Evolutionary conservation across 2,113 vertebrate species (phyloP), one percentile per base, ranked within the genome.

Genomic region (Urocolius indicus): DNA sequence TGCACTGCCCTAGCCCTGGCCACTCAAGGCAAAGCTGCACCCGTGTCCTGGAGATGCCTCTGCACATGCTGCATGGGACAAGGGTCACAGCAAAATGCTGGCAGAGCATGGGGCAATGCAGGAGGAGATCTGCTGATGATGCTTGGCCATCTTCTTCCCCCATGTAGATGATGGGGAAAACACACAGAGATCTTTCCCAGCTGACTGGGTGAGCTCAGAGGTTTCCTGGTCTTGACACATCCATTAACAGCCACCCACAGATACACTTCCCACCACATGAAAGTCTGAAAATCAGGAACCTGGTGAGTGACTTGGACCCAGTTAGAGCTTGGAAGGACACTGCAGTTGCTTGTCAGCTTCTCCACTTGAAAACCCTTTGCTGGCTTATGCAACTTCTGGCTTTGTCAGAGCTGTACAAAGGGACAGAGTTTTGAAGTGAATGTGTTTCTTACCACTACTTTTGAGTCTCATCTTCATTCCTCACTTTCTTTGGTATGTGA

Each of bases 1-100:
- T 21, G 14, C 52, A 41, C 36, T 57, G 34, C 46, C n/a, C 24
- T 13, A 13, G 22, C 46, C 36, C 36, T 3, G 36, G 43, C 20
- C 2, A 0, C 20, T 46, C 41, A 6, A 13, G 21, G 15, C 54
- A 68, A 48, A 76, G 63, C 34, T 18, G 78, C 26, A 27, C 13
- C 16, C 16, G 7, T 4, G 26, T 30, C 45, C n/a, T 20, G 18
- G 32, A 3, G 32, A 30, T 21, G 29, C 24, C 29, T 22, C 43
- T 5, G 32, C 13, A 1, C 1, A 0, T 6, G 29, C 7, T 1
- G 1, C 12, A 3, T 0, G 5, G n/a, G 49, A 34, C 4, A 17
- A 20, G 22, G 29, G 29, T 5, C 19, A 10, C 14, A 23, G n/a
- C 16, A 29, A 29, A 19, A 11, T 5, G 45, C 30, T 18, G 34